A percentile compares a stretch with the other conserved stretches of the same genome.
These are phyloP conservation scores for Benitochromis conjunctus DNA, from an alignment of 2,113 vertebrate species.

Conservation along the genomic window DNA sequence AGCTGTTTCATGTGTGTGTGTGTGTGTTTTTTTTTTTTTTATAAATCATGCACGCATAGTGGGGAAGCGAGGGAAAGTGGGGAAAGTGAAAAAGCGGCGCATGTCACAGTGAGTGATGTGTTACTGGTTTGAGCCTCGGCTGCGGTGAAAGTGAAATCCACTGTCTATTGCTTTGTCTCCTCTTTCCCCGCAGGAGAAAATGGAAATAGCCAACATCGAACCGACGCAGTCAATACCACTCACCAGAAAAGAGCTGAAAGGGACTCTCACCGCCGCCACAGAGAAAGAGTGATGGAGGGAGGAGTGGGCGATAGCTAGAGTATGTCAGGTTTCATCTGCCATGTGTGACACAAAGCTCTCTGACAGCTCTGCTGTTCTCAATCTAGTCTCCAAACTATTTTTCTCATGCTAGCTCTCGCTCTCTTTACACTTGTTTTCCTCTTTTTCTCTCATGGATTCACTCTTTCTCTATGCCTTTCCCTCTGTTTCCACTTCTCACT, in stretches of 20 bases:
- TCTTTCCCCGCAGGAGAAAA: constrained; percentile 53
- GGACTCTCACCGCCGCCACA: not conserved
- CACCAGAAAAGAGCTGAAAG: constrained; percentile 45
- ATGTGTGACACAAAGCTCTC: constrained; percentile 14
- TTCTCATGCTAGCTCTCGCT: not conserved
- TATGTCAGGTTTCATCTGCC: constrained; percentile 56
- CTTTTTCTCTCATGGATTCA: not conserved
- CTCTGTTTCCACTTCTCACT: constrained; percentile 15
- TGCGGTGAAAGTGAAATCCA: constrained; percentile 29
- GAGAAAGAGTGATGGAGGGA: constrained; percentile 22
- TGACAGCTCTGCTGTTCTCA: constrained; percentile 41
- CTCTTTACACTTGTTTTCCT: not conserved
- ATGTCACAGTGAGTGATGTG: constrained; percentile 45
- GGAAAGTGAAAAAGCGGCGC: not conserved
- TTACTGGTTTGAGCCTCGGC: constrained; percentile 15
- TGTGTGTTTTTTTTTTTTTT: too few relatives aligned
- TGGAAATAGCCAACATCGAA: constrained; percentile 63
- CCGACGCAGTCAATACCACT: constrained; percentile 53
- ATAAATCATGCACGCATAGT: not conserved
- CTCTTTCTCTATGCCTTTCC: not conserved
- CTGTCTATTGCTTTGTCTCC: constrained; percentile 45
- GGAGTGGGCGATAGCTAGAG: constrained; percentile 28
- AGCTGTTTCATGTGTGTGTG: constrained; percentile 2
- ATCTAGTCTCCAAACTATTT: not conserved
- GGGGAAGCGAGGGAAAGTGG: not conserved